A percentile compares a stretch with the other conserved stretches of the same genome.
Evolutionary conservation across 2,888 invertebrate species (phyloP).

Genomic region (Scotopteryx bipunctaria): DNA sequence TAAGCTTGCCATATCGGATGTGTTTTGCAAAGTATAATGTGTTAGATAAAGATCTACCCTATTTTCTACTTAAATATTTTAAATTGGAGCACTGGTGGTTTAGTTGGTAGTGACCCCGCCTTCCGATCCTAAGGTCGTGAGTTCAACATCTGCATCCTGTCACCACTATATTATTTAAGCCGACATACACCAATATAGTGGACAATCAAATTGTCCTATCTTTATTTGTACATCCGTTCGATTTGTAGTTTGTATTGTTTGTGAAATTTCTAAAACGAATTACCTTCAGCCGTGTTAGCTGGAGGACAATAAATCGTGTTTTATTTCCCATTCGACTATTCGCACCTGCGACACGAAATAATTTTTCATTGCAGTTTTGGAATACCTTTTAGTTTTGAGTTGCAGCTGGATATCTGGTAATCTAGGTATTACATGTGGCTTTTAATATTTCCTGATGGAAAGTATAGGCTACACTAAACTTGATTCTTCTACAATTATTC

Average conservation of each 20-base stretch:
- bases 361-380: conserved; percentile 43
- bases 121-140: too few relatives aligned
- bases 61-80: too few relatives aligned
- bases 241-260: conserved; percentile 44
- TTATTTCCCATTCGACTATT: conserved; percentile 49
- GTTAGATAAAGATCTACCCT: too few relatives aligned
- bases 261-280: conserved; percentile 52
- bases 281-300: conserved; percentile 45
- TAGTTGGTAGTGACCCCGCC: too few relatives aligned
- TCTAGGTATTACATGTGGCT: neutral
- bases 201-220: conserved; percentile 10
- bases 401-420: conserved; percentile 4
- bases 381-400: conserved; percentile 31
- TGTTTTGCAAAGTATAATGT: too few relatives aligned
- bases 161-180: too few relatives aligned
- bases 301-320: conserved; percentile 48
- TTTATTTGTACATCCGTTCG: conserved; percentile 8
- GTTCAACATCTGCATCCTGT: too few relatives aligned
- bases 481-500: too few relatives aligned
- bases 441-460: neutral
- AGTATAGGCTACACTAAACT: too few relatives aligned
- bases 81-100: too few relatives aligned
- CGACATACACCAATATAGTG: too few relatives aligned
- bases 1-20: conserved; percentile 3
- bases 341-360: conserved; percentile 46